Percentiles rank a stretch among this genome's conserved stretches.
phyloP scores from a whole-genome alignment of 2,888 invertebrate species.

The Hyposoter dolosus region DNA sequence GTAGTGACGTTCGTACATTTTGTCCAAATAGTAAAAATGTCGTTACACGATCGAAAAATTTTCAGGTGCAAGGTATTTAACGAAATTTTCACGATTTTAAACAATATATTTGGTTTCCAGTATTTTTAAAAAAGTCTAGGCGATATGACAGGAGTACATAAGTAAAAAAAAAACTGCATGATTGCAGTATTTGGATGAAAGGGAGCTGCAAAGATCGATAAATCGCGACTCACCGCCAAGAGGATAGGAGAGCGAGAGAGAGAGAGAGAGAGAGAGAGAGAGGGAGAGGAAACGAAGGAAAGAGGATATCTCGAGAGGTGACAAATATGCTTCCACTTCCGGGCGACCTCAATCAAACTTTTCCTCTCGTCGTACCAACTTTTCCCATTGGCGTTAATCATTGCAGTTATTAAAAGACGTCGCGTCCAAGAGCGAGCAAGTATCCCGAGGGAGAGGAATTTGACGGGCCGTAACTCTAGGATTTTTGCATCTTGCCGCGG shows the following conservation, averaged over 20 bases:
- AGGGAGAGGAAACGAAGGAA: neutral
- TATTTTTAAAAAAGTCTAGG: too few relatives aligned
- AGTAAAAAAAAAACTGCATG: constrained; percentile 6
- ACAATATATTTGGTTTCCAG: too few relatives aligned
- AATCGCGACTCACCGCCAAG: neutral
- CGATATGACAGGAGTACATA: neutral
- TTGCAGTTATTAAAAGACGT: constrained; percentile 75
- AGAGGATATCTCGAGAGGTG: constrained; percentile 29
- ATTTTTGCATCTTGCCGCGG: neutral
- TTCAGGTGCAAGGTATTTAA: too few relatives aligned
- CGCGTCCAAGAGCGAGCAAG: constrained; percentile 63
- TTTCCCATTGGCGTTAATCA: constrained; percentile 76
- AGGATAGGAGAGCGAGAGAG: neutral
- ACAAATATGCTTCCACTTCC: constrained; percentile 71
- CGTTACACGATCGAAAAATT: too few relatives aligned
- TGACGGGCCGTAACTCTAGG: constrained; percentile 11
- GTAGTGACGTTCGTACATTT: too few relatives aligned
- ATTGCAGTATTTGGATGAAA: neutral
- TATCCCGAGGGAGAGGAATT: neutral
- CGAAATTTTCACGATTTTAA: too few relatives aligned
- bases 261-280: neutral
- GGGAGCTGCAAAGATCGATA: neutral
- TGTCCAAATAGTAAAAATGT: too few relatives aligned
- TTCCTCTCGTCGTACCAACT: constrained; percentile 71
- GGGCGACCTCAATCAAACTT: constrained; percentile 79